Evolutionary conservation across 2,888 invertebrate genomes (phyloP).

Genomic region (Aporophyla nigra): DNA sequence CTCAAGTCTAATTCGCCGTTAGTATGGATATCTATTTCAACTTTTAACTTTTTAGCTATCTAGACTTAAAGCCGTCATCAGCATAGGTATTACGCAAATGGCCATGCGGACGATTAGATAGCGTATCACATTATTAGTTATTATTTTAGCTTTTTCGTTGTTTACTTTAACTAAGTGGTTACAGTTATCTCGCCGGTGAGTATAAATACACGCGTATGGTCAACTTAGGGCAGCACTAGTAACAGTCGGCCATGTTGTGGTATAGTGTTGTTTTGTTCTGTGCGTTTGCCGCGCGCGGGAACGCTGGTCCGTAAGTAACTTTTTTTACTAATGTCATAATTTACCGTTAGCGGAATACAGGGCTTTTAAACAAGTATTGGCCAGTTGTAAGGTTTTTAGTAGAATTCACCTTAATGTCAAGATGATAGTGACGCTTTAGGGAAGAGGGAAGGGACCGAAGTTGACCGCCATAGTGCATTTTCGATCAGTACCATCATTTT

Average conservation of each 20-base stretch:
- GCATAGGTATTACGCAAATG: neutral
- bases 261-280: constrained; percentile 32
- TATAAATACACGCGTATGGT: constrained; percentile 44
- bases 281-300: constrained; percentile 46
- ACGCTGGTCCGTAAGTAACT: constrained; percentile 49
- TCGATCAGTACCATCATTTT: too few species aligned
- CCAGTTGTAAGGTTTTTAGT: neutral
- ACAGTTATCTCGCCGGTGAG: constrained; percentile 6
- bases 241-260: constrained; percentile 41
- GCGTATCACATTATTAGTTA: constrained; percentile 1
- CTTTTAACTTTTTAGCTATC: neutral
- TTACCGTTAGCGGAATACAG: neutral
- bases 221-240: neutral
- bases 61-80: neutral
- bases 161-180: constrained; percentile 29
- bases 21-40: neutral
- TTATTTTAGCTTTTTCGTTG: constrained; percentile 18
- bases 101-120: constrained; percentile 15
- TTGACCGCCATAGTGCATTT: too few species aligned
- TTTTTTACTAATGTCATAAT: neutral
- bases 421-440: too few species aligned
- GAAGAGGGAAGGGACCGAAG: too few species aligned
- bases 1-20: too few species aligned
- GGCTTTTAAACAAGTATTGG: neutral
- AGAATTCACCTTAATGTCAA: too few species aligned